phyloP scores from a whole-genome alignment of 2,797 vertebrate genomes.

The Myripristis jacobus region DNA sequence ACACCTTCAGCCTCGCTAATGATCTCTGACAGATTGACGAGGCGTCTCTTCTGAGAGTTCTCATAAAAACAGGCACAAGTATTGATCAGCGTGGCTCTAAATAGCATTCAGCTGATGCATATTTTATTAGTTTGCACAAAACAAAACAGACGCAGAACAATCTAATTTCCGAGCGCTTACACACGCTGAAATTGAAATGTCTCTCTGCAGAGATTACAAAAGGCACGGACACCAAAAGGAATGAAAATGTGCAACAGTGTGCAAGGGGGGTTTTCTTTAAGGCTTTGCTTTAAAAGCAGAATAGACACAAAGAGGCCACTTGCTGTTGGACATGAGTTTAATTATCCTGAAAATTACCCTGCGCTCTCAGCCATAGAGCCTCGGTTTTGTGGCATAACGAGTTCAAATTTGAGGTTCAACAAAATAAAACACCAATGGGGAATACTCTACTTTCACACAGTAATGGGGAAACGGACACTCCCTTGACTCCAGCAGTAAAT shows the following conservation, averaged over 20 bases:
- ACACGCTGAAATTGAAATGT: slow-evolving; percentile 64
- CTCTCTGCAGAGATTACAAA: slow-evolving; percentile 54
- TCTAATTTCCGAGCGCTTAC: slow-evolving; percentile 73
- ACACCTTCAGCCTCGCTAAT: slow-evolving; percentile 69
- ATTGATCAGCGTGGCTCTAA: slow-evolving; percentile 79
- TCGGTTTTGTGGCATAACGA: slow-evolving; percentile 25
- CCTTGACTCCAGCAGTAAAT: slow-evolving; percentile 60
- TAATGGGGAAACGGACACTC: slow-evolving; percentile 38
- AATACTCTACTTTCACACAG: slow-evolving; percentile 40
- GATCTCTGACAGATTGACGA: slow-evolving; percentile 83
- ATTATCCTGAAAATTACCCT: slow-evolving; percentile 59
- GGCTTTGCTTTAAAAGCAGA: slow-evolving; percentile 36
- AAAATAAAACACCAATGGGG: slow-evolving; percentile 8
- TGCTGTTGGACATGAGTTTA: slow-evolving; percentile 56
- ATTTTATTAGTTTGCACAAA: slow-evolving; percentile 80
- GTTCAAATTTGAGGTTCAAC: slow-evolving; percentile 36
- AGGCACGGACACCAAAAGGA: slow-evolving; percentile 34
- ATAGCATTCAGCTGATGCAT: slow-evolving; percentile 79
- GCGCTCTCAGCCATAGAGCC: slow-evolving; percentile 34
- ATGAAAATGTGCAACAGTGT: slow-evolving; percentile 22
- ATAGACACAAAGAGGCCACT: slow-evolving; percentile 30
- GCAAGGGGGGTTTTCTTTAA: slow-evolving; percentile 39
- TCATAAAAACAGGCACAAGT: slow-evolving; percentile 71
- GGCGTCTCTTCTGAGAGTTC: slow-evolving; percentile 71
- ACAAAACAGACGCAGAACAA: slow-evolving; percentile 72